Base-by-base conservation (phyloP, 1,140 invertebrate species). In the Sipha flava region DNA sequence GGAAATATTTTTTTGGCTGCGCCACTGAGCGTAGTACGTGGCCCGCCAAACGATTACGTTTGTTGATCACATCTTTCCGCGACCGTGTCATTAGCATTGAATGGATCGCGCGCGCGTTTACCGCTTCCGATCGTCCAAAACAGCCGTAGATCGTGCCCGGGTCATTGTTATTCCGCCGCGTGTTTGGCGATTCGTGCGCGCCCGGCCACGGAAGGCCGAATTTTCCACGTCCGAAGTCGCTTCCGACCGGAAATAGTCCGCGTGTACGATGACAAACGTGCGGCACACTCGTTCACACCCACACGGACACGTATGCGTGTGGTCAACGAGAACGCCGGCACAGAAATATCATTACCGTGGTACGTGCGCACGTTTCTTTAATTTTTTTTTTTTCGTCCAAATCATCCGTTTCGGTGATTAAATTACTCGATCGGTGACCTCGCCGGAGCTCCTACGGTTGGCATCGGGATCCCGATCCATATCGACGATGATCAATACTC, bases 191-290 rank as follows among this genome's bases (percentile, higher is more conserved):
- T 21, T 31, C 68, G 26, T 62, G 59, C 5, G 16, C 21, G 68
- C n/a, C 18, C 26, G 10, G 7, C 43, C 14, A 18, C 10, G 45
- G 40, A 72, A 52, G 26, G 49, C 34, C 49, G 47, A 75, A 75
- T 75, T 75, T n/a, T 75, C 31, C 26, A 12, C 21, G 73, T 59
- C 34, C 34, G 7, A 66, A 29, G 52, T 57, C 73, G 73, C 37
- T 77, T 77, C 73, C 73, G 73, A 26, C 73, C 73, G 73, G 73
- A 77, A 77, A 47, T 23, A 16, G 47, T n/a, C 47, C 29, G 57
- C 3, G 29, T 6, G 26, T n/a, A 18, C 1, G 47, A 3, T 9
- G 45, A n/a, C 4, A 6, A 21, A 1, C 3, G 31, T 64, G 34
- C n/a, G n/a, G n/a, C n/a, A n/a, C n/a, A n/a, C n/a, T n/a, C n/a